Base-by-base conservation (phyloP, 2,113 vertebrate species). In the Apteryx mantelli region DNA sequence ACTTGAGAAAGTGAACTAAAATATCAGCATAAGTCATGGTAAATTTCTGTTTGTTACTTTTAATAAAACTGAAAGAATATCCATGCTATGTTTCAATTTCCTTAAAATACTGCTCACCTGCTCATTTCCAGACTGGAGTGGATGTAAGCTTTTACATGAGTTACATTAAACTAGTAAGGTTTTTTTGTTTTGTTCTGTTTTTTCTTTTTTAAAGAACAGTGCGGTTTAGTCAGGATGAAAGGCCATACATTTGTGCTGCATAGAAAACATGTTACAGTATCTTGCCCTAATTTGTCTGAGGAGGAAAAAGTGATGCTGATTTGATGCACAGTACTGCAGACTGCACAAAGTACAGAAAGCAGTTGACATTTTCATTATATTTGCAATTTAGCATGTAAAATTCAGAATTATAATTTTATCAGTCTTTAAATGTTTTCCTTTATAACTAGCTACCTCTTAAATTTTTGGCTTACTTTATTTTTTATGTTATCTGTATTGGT, bases 391-490 rank as follows among this genome's bases (percentile, higher is more conserved):
- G 26, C 25, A 40, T 30, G 25, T 90, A 18, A 82, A 94, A 85
- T 32, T 89, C 16, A 25, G 36, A 73, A n/a, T 65, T 55, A 70
- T 38, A 55, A 36, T 87, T 82, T 30, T 64, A 11, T 53, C 20
- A 13, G 4, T 55, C 56, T 87, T 68, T n/a, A 85, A 69, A 73
- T 1, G 0, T 19, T 89, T 93, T 11, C 4, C 3, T 75, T 79
- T 68, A 13, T 63, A 91, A 52, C 25, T 74, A 55, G 9, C 71
- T 15, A 64, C 44, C 19, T 68, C 52, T 83, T 91, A 70, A 87
- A 66, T n/a, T 24, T 11, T 50, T 79, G 20, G 18, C 9, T 66
- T 69, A 11, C 5, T 85, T 86, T 79, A 6, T 0, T 0, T 78
- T 26, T 30, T 20, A 15, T 18, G 4, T 73, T 91, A 22, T 32